Evolutionary conservation across 2,888 invertebrate species (phyloP), one percentile per base, ranked within the genome.

Genomic region (Teleiodes luculella): DNA sequence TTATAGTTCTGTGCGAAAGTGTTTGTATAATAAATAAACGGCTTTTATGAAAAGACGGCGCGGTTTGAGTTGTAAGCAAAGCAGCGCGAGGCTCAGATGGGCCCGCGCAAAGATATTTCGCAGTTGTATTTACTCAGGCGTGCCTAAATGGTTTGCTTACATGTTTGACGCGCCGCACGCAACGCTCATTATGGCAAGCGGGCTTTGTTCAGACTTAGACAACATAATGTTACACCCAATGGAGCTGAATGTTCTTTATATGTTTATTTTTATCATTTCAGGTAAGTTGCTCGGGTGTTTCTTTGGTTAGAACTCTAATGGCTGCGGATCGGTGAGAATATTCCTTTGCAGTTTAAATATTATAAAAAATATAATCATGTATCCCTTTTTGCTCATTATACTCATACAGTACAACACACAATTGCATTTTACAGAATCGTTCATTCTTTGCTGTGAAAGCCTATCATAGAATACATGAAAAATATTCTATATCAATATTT

Each of bases 141-240:
- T 84, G 74, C 82, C 84, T 84, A 87, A 88, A 86, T 84, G 87
- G 88, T 88, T 88, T 89, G 85, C 86, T 86, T 86, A 88, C 83
- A 86, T 84, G 87, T 88, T 86, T 86, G 89, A 87, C 86, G 84
- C 87, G 80, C 80, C 82, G 80, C 85, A 87, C 86, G 86, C 87
- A 87, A 83, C 81, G 81, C 85, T 89, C 88, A 89, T 89, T 89
- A 89, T 76, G 78, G 80, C 74, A 72, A 80, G 79, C 79, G 78
- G 72, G 81, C 86, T 86, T 87, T 87, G 83, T 86, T 86, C 83
- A 81, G 75, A 79, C 83, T 84, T 82, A 84, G 78, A 82, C 80
- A 83, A 86, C 80, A 82, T 80, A 83, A 82, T 84, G 83, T 85
- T 83, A 83, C 80, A 78, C 77, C 80, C 84, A 69, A 83, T 85